A percentile compares a stretch with the other conserved stretches of the same genome.
These are phyloP conservation scores for Pristionchus maxplancki DNA, from an alignment of 2,888 invertebrate genomes.

Conservation along the genomic window DNA sequence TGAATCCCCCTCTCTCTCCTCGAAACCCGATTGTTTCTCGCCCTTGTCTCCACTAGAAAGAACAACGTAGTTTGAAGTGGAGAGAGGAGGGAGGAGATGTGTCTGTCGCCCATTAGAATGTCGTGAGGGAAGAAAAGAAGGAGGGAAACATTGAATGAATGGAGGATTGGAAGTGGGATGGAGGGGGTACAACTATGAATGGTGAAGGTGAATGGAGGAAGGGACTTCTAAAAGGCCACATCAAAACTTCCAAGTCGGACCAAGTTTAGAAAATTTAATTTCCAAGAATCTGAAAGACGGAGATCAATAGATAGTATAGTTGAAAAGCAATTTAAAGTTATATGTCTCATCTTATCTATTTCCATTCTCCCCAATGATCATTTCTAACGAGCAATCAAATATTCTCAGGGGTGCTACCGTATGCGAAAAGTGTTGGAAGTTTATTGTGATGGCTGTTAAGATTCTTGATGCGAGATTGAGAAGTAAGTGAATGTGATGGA, in stretches of 20 bases:
- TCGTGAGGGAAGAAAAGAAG: conserved; percentile 25
- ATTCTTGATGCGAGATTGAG: conserved; percentile 90
- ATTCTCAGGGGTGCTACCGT: conserved; percentile 86
- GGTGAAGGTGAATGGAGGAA: conserved; percentile 1
- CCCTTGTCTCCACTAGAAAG: conserved; percentile 27
- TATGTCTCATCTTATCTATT: neutral
- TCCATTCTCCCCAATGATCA: neutral
- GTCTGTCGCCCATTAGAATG: conserved; percentile 37
- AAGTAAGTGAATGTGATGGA: conserved; percentile 80
- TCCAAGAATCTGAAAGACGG: neutral
- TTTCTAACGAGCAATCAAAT: neutral
- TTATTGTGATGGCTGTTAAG: conserved; percentile 93
- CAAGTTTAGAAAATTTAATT: neutral
- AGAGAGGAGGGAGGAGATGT: conserved; percentile 19
- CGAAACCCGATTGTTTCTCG: conserved; percentile 9
- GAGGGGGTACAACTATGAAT: conserved; percentile 4
- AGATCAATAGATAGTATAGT: neutral
- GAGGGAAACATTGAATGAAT: conserved; percentile 25
- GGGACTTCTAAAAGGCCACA: neutral
- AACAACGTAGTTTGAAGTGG: conserved; percentile 26
- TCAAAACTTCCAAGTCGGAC: neutral
- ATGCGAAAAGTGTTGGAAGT: conserved; percentile 96
- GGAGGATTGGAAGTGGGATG: neutral
- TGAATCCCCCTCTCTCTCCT: neutral
- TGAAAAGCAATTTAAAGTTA: neutral